phyloP scores from a whole-genome alignment of 2,797 vertebrate species.

The Melanotaenia nigrans region DNA sequence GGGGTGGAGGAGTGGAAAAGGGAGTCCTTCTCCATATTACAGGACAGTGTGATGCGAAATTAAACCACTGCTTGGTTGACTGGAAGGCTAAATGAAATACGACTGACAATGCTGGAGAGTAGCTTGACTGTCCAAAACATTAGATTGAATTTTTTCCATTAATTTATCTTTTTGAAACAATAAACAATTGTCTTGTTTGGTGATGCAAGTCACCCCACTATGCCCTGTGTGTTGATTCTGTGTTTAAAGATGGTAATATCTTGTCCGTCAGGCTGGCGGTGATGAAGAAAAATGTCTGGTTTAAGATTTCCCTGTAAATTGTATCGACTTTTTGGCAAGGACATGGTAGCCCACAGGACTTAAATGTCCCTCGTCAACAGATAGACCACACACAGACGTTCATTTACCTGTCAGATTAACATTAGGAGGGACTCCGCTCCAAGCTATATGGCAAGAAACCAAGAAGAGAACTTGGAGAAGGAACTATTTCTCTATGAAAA shows the following conservation, averaged over 20 bases:
- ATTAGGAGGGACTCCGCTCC: conserved; percentile 71
- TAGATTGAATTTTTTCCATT: conserved; percentile 38
- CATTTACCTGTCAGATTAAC: conserved; percentile 84
- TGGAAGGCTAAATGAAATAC: conserved; percentile 61
- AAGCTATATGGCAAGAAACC: conserved; percentile 73
- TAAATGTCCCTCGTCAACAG: conserved; percentile 75
- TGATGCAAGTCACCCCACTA: conserved; percentile 22
- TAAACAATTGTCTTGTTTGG: conserved; percentile 26
- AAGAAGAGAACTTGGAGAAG: conserved; percentile 62
- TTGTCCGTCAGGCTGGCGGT: conserved; percentile 51
- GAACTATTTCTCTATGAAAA: conserved; percentile 67
- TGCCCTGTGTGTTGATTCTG: conserved; percentile 27
- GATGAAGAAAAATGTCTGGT: conserved; percentile 61
- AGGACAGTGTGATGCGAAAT: conserved; percentile 66
- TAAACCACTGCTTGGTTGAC: conserved; percentile 45
- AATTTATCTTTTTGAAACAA: conserved; percentile 48
- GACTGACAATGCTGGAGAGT: conserved; percentile 30
- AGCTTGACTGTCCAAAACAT: conserved; percentile 50
- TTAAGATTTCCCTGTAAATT: conserved; percentile 68
- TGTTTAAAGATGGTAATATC: conserved; percentile 54
- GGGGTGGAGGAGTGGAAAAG: conserved; percentile 63
- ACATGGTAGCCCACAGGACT: conserved; percentile 72
- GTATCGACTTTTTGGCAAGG: conserved; percentile 80
- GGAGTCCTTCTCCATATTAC: conserved; percentile 59
- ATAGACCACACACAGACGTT: conserved; percentile 78